phyloP scores from a whole-genome alignment of 2,888 invertebrate genomes.

The Sphaeridia pumilis region DNA sequence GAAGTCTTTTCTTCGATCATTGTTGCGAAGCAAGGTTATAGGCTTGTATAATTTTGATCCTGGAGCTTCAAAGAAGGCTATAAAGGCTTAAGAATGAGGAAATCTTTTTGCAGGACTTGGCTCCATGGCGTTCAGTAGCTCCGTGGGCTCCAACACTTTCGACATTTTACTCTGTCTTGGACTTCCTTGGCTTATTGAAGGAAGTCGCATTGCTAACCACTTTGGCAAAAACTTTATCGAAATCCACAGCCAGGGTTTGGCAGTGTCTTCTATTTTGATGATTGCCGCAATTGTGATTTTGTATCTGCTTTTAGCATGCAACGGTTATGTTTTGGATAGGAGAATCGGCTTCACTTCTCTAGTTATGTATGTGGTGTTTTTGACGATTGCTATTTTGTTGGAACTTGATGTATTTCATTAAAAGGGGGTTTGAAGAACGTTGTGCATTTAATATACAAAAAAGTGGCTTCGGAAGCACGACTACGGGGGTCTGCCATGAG shows the following conservation, averaged over 20 bases:
- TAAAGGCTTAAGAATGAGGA: too few relatives aligned
- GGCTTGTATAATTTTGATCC: too few relatives aligned
- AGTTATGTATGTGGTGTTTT: constrained; percentile 75
- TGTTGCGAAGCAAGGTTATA: constrained; percentile 75
- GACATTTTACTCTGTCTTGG: constrained; percentile 78
- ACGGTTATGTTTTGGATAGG: constrained; percentile 74
- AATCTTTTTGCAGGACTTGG: constrained; percentile 55
- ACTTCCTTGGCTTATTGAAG: constrained; percentile 78
- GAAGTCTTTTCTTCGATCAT: constrained; percentile 89
- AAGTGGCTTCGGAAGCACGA: too few relatives aligned
- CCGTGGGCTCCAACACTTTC: constrained; percentile 80
- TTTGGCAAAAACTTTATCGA: constrained; percentile 64
- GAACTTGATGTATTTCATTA: too few relatives aligned
- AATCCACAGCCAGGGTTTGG: constrained; percentile 80
- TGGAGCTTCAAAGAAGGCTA: too few relatives aligned
- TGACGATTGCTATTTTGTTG: constrained; percentile 74
- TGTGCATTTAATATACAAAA: too few relatives aligned
- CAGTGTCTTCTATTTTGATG: constrained; percentile 79
- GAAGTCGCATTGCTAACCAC: constrained; percentile 68
- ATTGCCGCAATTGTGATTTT: constrained; percentile 73
- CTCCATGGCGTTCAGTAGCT: constrained; percentile 82
- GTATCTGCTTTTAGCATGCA: constrained; percentile 63
- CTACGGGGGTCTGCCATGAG: too few relatives aligned
- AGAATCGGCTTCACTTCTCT: constrained; percentile 70
- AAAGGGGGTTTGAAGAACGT: too few relatives aligned